Conservation (phyloP, 2,113 vertebrate genomes). For the Dipodomys merriami region DNA sequence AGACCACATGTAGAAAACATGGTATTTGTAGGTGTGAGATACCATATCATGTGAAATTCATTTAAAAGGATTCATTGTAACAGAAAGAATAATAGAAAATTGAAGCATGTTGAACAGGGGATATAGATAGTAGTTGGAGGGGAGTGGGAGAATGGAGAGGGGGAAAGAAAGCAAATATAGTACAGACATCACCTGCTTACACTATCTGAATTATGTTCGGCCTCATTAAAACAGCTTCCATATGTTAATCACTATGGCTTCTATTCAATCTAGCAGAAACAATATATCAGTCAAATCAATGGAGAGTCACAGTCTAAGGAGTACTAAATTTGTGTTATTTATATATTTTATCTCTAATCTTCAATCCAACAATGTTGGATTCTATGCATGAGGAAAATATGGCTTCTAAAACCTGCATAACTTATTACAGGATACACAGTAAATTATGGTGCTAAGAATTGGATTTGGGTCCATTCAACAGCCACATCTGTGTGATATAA, state of each 20-base stretch:
- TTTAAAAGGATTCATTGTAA: no score
- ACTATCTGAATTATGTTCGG: not conserved
- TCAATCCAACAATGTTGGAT: not conserved
- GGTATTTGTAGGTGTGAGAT: no score
- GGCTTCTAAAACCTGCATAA: not conserved
- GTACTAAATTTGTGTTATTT: not conserved
- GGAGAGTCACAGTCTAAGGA: rapidly evolving
- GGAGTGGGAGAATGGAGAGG: no score
- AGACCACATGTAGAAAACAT: no score
- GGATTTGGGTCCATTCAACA: not conserved
- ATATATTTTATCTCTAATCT: not conserved
- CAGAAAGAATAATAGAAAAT: no score
- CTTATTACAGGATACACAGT: not conserved
- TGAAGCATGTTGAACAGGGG: no score
- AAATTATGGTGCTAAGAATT: not conserved
- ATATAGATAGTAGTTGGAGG: no score
- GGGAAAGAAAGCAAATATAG: no score
- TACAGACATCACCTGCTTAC: no score
- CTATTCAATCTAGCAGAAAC: not conserved
- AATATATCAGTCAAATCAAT: not conserved
- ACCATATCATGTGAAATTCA: no score
- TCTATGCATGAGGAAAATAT: slow-evolving; percentile 21
- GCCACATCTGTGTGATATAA: not conserved
- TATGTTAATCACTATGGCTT: not conserved
- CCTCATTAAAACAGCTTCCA: not conserved